phyloP scores from a whole-genome alignment of 2,888 invertebrate genomes.

The Apeira syringaria region DNA sequence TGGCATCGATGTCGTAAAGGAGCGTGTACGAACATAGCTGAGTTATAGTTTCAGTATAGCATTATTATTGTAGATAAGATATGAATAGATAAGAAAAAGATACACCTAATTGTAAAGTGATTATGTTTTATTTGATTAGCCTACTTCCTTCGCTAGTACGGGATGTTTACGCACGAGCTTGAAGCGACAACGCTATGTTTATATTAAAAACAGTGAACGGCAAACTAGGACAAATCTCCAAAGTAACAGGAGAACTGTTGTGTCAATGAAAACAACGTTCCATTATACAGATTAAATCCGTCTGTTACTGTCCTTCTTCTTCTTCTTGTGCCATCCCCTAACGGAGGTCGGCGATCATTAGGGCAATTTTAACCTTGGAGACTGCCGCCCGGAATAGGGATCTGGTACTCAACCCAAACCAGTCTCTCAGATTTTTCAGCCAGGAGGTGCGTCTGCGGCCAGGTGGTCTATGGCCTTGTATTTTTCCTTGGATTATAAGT shows the following conservation, averaged over 20 bases:
- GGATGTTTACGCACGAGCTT: constrained; percentile 65
- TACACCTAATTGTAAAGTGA: constrained; percentile 48
- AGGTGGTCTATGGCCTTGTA: no score
- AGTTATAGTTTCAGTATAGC: no score
- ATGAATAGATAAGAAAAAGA: constrained; percentile 37
- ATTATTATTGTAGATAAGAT: constrained; percentile 33
- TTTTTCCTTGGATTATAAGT: no score
- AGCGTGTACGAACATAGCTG: no score
- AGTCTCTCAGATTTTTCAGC: no score
- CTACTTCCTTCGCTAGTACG: constrained; percentile 57
- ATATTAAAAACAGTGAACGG: constrained; percentile 58
- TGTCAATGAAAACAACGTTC: constrained; percentile 48
- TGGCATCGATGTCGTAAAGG: no score
- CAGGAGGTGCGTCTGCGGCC: no score
- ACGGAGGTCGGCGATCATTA: no score
- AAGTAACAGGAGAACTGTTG: constrained; percentile 37
- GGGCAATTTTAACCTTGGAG: no score
- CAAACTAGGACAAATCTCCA: constrained; percentile 56
- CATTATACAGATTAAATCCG: constrained; percentile 47
- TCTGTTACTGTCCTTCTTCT: constrained; percentile 24
- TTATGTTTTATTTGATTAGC: constrained; percentile 63
- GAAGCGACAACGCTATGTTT: constrained; percentile 57
- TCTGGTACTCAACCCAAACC: no score
- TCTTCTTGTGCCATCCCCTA: no score
- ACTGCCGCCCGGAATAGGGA: no score